Conservation (phyloP, 30 jellyfish, hydroid and myxozoan genomes). For the Haliclystus octoradiatus region DNA sequence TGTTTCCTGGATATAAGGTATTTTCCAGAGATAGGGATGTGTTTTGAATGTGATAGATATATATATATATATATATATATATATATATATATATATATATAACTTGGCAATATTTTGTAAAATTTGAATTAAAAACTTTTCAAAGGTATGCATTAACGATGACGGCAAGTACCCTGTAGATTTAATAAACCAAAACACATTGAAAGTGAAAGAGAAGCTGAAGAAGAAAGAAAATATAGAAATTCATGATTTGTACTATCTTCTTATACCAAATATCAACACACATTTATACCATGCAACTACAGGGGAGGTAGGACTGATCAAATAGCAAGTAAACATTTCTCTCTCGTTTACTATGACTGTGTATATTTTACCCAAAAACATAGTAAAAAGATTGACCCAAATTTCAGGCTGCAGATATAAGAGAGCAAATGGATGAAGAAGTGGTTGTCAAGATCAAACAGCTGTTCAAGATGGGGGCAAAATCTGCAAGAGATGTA, state of each 20-base stretch:
- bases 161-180: constrained; percentile 3
- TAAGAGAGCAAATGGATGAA: constrained; percentile 18
- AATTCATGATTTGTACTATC: constrained; percentile 2
- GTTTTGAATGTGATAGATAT: too few relatives aligned
- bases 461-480: constrained; percentile 26
- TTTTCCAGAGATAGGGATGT: not conserved
- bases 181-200: not conserved
- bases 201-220: constrained; percentile 8
- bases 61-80: too few relatives aligned
- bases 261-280: constrained; percentile 9
- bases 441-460: constrained; percentile 9
- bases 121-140: not conserved
- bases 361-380: too few relatives aligned
- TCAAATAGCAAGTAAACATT: too few relatives aligned
- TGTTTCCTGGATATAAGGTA: constrained; percentile 38
- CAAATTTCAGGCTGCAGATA: constrained; percentile 21
- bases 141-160: constrained; percentile 8
- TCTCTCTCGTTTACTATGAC: too few relatives aligned
- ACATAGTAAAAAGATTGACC: too few relatives aligned
- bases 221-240: not conserved
- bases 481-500: constrained; percentile 12
- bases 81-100: too few relatives aligned
- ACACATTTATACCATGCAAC: constrained; percentile 23
- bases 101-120: too few relatives aligned
- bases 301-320: constrained; percentile 17